Percentiles rank a stretch among this genome's conserved stretches.
These are phyloP conservation scores for Xestoiulus laeticollis DNA, from an alignment of 2,888 invertebrate species.

Conservation along the genomic window DNA sequence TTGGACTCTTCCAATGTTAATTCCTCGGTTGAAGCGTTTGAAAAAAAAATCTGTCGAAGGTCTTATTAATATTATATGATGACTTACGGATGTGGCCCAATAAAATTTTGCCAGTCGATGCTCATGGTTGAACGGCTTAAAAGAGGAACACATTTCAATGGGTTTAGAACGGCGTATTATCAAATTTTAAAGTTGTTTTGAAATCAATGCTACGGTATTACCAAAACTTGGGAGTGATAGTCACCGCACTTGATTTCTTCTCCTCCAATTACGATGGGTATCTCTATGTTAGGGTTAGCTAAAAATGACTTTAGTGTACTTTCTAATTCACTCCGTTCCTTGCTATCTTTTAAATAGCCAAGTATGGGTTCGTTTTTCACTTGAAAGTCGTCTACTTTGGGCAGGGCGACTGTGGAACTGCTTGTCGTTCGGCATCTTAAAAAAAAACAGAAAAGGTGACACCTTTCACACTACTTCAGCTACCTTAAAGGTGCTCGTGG, in stretches of 20 bases:
- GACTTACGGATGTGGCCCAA: slow-evolving; percentile 78
- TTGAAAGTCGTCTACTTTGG: slow-evolving; percentile 72
- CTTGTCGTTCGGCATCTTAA: slow-evolving; percentile 23
- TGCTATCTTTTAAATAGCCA: slow-evolving; percentile 82
- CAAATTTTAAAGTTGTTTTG: not conserved
- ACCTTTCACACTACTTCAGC: not conserved
- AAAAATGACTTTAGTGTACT: slow-evolving; percentile 73
- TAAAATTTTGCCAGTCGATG: slow-evolving; percentile 90
- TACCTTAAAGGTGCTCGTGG: not conserved
- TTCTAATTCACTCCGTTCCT: slow-evolving; percentile 79
- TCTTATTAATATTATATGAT: not conserved
- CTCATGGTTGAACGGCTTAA: slow-evolving; percentile 89
- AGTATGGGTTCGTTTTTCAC: slow-evolving; percentile 83
- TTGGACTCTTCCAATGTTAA: no score
- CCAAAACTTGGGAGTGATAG: slow-evolving; percentile 80
- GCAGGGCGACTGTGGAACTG: slow-evolving; percentile 44
- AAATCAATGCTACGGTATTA: slow-evolving; percentile 58
- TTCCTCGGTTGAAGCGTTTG: not conserved
- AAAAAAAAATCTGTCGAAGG: not conserved
- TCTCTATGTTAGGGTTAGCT: slow-evolving; percentile 76
- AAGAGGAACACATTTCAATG: slow-evolving; percentile 60
- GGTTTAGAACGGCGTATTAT: not conserved
- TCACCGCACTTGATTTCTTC: slow-evolving; percentile 81
- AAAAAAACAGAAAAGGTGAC: slow-evolving; percentile 1
- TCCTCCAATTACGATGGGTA: slow-evolving; percentile 97